phyloP scores from a whole-genome alignment of 2,113 vertebrate genomes.

The Prinia subflava region DNA sequence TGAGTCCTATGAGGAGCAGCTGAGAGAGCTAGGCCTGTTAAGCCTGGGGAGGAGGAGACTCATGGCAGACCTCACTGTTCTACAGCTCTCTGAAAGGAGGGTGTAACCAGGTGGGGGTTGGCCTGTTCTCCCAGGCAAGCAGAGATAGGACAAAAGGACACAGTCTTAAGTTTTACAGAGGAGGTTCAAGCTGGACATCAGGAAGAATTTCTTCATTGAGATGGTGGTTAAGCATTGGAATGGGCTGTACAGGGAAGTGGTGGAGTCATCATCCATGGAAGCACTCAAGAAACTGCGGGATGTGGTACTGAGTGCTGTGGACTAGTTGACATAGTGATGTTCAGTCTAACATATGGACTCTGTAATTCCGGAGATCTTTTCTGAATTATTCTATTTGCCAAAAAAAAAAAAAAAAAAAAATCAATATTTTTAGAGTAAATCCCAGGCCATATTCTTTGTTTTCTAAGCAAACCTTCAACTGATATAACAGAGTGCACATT shows the following conservation, averaged over 20 bases:
- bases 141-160: fast-evolving
- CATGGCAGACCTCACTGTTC: background rate
- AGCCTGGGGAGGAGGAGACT: background rate
- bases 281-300: background rate
- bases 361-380: background rate
- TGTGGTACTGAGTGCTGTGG: background rate
- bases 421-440: background rate
- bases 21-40: background rate
- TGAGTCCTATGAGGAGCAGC: background rate
- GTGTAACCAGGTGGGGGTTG: no score
- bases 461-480: background rate
- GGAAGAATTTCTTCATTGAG: background rate
- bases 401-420: background rate
- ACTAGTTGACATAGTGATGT: no score
- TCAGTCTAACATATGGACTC: fast-evolving
- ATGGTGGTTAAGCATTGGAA: background rate
- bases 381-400: background rate
- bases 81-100: background rate
- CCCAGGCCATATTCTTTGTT: background rate
- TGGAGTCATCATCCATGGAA: background rate
- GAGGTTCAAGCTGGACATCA: background rate
- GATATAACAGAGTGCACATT: background rate
- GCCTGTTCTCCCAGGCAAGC: background rate
- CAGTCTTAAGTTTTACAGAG: background rate
- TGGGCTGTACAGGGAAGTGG: background rate